These are phyloP conservation scores for Polydrusus tereticollis DNA, from an alignment of 2,888 invertebrate species.

Conservation along the genomic window DNA sequence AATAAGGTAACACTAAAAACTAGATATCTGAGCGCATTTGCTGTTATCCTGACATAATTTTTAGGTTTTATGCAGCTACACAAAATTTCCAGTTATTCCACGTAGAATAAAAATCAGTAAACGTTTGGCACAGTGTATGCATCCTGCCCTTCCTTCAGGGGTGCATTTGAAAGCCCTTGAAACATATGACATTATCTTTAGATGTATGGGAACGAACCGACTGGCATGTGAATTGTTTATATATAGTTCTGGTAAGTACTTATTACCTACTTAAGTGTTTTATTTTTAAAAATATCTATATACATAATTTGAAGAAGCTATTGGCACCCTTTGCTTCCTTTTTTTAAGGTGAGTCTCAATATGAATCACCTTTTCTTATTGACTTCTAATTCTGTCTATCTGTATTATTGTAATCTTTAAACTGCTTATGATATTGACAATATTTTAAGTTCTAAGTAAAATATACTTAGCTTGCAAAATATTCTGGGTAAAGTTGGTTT, in stretches of 20 bases:
- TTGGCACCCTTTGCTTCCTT: too few relatives aligned
- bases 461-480: too few relatives aligned
- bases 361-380: too few relatives aligned
- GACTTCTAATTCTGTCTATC: too few relatives aligned
- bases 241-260: conserved; percentile 79
- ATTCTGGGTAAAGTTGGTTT: too few relatives aligned
- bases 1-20: conserved; percentile 80
- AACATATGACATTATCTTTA: conserved; percentile 92
- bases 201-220: conserved; percentile 85
- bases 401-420: too few relatives aligned
- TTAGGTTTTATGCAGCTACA: conserved; percentile 82
- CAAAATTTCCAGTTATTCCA: conserved; percentile 88
- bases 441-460: too few relatives aligned
- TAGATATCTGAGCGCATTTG: not conserved
- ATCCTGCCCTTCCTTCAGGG: conserved; percentile 91
- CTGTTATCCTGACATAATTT: conserved; percentile 48
- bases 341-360: too few relatives aligned
- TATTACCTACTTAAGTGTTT: too few relatives aligned
- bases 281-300: not conserved
- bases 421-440: too few relatives aligned
- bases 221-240: conserved; percentile 87
- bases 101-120: conserved; percentile 90
- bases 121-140: conserved; percentile 92
- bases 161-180: conserved; percentile 93
- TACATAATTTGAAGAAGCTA: too few relatives aligned